Evolutionary conservation across 2,113 vertebrate species (phyloP).

Genomic region (Felis chaus): DNA sequence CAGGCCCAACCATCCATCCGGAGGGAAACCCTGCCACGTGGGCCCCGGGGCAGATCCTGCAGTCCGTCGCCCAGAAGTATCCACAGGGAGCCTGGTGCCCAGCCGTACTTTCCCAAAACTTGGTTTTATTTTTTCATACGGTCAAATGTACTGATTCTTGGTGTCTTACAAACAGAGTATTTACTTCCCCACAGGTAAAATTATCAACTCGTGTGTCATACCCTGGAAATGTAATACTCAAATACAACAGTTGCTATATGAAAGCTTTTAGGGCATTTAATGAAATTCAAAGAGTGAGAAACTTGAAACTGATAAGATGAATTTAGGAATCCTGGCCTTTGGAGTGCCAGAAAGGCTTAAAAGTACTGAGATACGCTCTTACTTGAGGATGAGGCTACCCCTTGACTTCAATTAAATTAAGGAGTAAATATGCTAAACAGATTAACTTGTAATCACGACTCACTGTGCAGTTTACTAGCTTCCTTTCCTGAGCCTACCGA

Average conservation of each 20-base stretch:
- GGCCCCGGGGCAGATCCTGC: rapidly evolving
- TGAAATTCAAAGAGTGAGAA: not conserved
- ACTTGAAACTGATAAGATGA: not conserved
- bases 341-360: not conserved
- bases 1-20: rapidly evolving
- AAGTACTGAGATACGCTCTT: not conserved
- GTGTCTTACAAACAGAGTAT: not conserved
- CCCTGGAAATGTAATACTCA: not conserved
- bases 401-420: constrained; percentile 44
- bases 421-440: not conserved
- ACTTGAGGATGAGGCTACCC: not conserved
- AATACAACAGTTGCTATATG: not conserved
- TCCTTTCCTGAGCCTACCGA: not conserved
- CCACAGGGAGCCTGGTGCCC: not conserved
- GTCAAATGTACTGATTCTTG: not conserved
- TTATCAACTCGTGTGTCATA: not conserved
- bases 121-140: not conserved
- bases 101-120: not conserved
- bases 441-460: not conserved
- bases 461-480: not conserved
- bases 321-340: not conserved
- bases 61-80: too few species aligned
- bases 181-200: not conserved
- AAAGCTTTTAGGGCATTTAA: constrained; percentile 15
- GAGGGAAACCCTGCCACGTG: rapidly evolving